Evolutionary conservation across 2,113 vertebrate genomes (phyloP), one percentile per base, ranked within the genome.

Genomic region (Eptesicus fuscus): DNA sequence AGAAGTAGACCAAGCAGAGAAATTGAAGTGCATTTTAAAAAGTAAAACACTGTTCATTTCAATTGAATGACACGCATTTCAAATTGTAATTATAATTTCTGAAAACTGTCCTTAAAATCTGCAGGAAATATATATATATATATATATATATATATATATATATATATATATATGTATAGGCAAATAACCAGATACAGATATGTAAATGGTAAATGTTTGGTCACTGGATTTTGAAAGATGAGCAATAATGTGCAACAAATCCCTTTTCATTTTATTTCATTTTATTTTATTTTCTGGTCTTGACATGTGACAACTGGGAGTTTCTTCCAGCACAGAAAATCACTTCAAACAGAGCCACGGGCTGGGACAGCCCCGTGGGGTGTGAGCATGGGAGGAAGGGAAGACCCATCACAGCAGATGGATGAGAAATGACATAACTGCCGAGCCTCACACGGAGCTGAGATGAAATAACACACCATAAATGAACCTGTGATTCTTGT

Each of bases 241-340:
- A n/a, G 32, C 42, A 85, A 12, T 82, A 88, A 87, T 87, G 22
- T 53, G 83, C 61, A 87, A 37, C 53, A 20, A 47, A 30, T 9
- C 44, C 18, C 71, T 71, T 83, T 79, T 90, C 63, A 89, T 84
- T 78, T 82, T 35, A 69, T 83, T 79, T 91, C 67, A 86, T 90
- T 78, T 79, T 16, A 83, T 53, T 83, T 89, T 47, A 77, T 82
- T 91, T 94, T 93, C 79, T 93, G 22, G 22, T 56, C 87, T 87
- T 97, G 76, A 91, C 83, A 77, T 91, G 5, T 51, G 59, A 78
- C 35, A 69, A 51, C 90, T 78, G 59, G 28, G 42, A 90, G 22
- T 92, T 90, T 30, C 59, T 86, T 94, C 32, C 37, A 63, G 65
- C 67, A 17, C 18, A 96, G 63, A 94, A 97, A 96, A 80, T 93